phyloP scores from a whole-genome alignment of 2,888 invertebrate genomes.

The Megastigmus dorsalis region DNA sequence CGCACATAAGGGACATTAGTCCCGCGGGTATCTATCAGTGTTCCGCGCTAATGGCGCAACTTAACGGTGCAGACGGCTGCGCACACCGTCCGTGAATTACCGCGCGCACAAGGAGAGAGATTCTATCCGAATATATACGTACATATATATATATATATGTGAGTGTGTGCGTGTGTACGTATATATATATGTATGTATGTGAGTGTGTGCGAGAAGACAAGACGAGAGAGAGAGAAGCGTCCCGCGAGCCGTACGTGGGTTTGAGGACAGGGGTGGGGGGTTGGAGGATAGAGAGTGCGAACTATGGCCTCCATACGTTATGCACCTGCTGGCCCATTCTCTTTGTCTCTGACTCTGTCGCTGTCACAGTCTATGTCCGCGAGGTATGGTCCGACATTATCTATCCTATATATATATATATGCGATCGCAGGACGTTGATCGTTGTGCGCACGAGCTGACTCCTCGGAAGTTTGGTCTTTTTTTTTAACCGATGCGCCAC shows the following conservation, averaged over 20 bases:
- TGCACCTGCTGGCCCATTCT: slow-evolving; percentile 39
- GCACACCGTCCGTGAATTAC: slow-evolving; percentile 6
- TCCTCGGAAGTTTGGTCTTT: no score
- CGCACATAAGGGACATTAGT: not conserved
- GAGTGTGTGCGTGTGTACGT: no score
- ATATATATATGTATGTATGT: not conserved
- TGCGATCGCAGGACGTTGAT: no score
- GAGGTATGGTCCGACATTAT: not conserved
- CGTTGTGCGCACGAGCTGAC: no score
- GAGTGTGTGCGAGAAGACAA: not conserved
- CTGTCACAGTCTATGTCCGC: slow-evolving; percentile 8
- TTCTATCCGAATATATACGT: no score
- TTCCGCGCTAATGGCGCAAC: slow-evolving; percentile 33
- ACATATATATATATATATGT: not conserved
- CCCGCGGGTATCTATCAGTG: slow-evolving; percentile 19
- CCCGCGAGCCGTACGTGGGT: no score
- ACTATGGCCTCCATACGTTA: slow-evolving; percentile 57
- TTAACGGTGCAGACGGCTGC: no score
- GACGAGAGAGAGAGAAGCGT: no score
- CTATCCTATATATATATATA: no score
- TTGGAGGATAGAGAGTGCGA: no score
- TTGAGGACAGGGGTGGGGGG: no score
- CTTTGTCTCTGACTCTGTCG: not conserved
- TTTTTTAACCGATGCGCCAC: no score
- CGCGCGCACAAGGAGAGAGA: not conserved